Percentiles rank a stretch among this genome's conserved stretches.
These are phyloP conservation scores for Caenorhabditis wallacei DNA, from an alignment of 2,888 invertebrate genomes.

Conservation along the genomic window DNA sequence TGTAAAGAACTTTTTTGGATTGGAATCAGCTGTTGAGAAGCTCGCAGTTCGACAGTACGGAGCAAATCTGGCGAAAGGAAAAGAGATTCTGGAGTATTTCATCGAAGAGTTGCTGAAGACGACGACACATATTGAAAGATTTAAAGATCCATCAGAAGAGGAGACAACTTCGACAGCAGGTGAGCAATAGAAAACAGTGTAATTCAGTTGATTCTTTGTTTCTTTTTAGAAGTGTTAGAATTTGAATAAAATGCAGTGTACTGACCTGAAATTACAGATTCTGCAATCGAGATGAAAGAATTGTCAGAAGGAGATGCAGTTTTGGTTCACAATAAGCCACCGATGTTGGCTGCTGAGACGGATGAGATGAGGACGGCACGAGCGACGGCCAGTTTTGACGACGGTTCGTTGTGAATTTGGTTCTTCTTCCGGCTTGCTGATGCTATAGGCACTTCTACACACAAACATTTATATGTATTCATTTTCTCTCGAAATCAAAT, in stretches of 20 bases:
- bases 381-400: conserved; percentile 61
- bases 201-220: background rate
- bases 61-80: conserved; percentile 92
- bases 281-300: conserved; percentile 59
- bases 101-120: conserved; percentile 89
- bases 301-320: conserved; percentile 48
- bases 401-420: conserved; percentile 62
- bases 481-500: conserved; percentile 1
- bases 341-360: conserved; percentile 36
- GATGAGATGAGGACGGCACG: conserved; percentile 61
- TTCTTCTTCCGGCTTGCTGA: conserved; percentile 3
- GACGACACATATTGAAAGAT: conserved; percentile 58
- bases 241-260: conserved; percentile 35
- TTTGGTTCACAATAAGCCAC: conserved; percentile 22
- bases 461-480: background rate
- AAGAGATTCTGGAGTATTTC: conserved; percentile 94
- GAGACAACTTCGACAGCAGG: conserved; percentile 46
- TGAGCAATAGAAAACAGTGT: conserved; percentile 11
- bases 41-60: conserved; percentile 97
- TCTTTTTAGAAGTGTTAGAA: background rate
- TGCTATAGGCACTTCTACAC: conserved; percentile 27
- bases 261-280: conserved; percentile 54
- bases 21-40: conserved; percentile 95
- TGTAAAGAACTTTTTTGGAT: conserved; percentile 95
- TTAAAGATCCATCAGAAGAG: conserved; percentile 54